Evolutionary conservation across 2,113 vertebrate genomes (phyloP).

Genomic region (Hippocampus comes): DNA sequence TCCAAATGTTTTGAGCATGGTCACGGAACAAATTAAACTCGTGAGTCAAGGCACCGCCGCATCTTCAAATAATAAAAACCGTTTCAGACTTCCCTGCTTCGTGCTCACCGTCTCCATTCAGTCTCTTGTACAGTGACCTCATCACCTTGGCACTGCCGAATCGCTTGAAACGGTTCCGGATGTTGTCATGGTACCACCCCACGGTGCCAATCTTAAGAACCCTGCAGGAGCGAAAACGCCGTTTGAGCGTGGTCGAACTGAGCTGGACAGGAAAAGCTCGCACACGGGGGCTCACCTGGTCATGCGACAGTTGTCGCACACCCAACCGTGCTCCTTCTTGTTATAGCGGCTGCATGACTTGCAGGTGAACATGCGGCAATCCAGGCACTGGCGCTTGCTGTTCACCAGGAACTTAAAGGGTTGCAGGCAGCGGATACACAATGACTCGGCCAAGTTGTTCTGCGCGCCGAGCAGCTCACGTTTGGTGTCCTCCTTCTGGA

Average conservation of each 20-base stretch:
- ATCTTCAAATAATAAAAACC: background rate
- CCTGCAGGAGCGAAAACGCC: constrained; percentile 55
- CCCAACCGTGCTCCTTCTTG: constrained; percentile 87
- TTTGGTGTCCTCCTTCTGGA: constrained; percentile 83
- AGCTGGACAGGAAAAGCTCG: too few species aligned
- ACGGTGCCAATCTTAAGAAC: constrained; percentile 83
- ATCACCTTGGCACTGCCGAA: constrained; percentile 94
- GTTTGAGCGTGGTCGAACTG: background rate
- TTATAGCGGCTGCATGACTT: constrained; percentile 84
- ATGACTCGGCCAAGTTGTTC: constrained; percentile 72
- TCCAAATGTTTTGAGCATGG: too few species aligned
- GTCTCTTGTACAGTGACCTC: constrained; percentile 82
- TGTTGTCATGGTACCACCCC: constrained; percentile 88
- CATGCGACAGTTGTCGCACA: constrained; percentile 85
- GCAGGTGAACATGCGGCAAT: constrained; percentile 83
- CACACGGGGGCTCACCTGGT: constrained; percentile 74
- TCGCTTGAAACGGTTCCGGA: constrained; percentile 85
- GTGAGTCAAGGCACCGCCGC: background rate
- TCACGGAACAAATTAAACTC: background rate
- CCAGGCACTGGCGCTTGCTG: constrained; percentile 80
- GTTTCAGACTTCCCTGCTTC: background rate
- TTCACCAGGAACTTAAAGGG: constrained; percentile 86
- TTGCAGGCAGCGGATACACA: constrained; percentile 88
- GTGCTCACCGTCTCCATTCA: constrained; percentile 71
- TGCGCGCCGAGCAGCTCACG: constrained; percentile 75